These are phyloP conservation scores for Gymnoscopelus microlampas DNA, from an alignment of 2,797 vertebrate genomes.

Conservation along the genomic window DNA sequence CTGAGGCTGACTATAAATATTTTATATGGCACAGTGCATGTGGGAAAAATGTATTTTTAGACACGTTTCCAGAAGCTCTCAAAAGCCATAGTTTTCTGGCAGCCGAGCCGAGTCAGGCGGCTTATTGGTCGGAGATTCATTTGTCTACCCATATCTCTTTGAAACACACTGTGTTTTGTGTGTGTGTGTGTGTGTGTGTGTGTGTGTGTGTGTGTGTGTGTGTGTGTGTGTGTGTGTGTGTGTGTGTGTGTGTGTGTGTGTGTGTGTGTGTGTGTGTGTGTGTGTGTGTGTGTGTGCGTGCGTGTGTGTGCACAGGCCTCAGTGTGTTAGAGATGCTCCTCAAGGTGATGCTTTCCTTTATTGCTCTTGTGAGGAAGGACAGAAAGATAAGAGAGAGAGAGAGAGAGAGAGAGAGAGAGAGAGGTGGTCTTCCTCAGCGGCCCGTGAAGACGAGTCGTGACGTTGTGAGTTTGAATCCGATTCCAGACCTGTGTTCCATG, in stretches of 20 bases:
- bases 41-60: constrained; percentile 85
- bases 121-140: constrained; percentile 39
- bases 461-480: too few species aligned
- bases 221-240: background rate
- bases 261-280: background rate
- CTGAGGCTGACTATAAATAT: constrained; percentile 83
- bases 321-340: constrained; percentile 13
- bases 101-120: constrained; percentile 40
- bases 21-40: constrained; percentile 85
- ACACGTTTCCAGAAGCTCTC: constrained; percentile 51
- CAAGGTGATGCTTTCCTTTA: constrained; percentile 36
- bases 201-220: background rate
- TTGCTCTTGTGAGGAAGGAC: background rate
- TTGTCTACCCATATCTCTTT: constrained; percentile 11
- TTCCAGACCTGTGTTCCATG: too few species aligned
- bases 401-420: constrained; percentile 22
- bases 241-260: background rate
- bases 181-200: constrained; percentile 6
- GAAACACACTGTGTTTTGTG: background rate
- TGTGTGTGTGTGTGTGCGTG: background rate
- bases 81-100: constrained; percentile 29
- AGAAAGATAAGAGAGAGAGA: background rate
- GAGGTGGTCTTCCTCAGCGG: background rate
- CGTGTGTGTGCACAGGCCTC: background rate
- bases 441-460: too few species aligned